Evolutionary conservation across 2,113 vertebrate species (phyloP).

Genomic region (Spea multiplicata): DNA sequence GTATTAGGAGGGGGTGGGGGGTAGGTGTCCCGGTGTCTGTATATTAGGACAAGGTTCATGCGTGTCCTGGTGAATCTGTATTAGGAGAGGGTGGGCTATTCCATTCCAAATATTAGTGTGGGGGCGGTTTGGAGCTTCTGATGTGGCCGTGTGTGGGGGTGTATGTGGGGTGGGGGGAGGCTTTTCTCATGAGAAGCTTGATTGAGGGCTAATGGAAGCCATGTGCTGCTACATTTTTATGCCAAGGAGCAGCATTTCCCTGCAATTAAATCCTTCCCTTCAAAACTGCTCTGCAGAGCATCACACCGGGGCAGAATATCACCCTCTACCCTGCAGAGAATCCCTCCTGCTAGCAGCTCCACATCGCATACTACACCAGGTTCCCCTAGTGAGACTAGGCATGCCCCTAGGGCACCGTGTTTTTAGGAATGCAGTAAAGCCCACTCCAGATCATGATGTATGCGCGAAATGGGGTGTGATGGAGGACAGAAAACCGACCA

Average conservation of each 20-base stretch:
- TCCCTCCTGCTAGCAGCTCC: neutral
- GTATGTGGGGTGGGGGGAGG: neutral
- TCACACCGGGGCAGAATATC: neutral
- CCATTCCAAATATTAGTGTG: neutral
- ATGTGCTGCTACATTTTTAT: slow-evolving; percentile 29
- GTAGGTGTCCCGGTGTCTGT: no score
- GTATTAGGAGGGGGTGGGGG: no score
- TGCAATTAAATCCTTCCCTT: slow-evolving; percentile 34
- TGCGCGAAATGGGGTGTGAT: no score
- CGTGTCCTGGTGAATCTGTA: no score
- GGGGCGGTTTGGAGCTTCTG: neutral
- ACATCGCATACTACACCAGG: no score
- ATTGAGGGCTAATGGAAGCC: slow-evolving; percentile 35
- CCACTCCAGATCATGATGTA: neutral
- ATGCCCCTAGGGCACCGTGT: no score
- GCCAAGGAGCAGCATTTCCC: slow-evolving; percentile 30
- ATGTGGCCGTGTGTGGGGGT: neutral
- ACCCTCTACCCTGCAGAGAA: neutral
- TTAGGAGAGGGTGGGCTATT: no score
- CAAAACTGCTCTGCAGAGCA: slow-evolving; percentile 28
- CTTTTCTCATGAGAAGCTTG: slow-evolving; percentile 41
- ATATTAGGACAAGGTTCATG: no score
- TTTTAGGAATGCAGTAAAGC: no score
- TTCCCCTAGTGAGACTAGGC: no score
- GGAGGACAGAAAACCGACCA: no score